Base-by-base conservation (phyloP, 2,888 invertebrate genomes). In the Liodrosophila aerea region DNA sequence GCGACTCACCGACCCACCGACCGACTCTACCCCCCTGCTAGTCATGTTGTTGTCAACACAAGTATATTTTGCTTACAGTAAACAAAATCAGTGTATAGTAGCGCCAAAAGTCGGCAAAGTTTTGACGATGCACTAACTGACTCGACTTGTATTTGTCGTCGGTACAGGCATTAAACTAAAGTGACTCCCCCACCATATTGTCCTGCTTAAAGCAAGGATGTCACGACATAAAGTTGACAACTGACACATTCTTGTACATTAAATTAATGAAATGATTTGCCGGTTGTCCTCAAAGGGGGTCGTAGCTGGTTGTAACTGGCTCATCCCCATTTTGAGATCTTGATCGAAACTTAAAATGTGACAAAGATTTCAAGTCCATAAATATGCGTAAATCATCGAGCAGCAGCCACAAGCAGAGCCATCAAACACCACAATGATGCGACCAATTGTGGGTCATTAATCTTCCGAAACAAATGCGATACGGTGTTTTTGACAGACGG, bases 231-330 rank as follows among this genome's bases (percentile, higher is more conserved):
- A 84, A 82, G 85, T 82, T 82, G 81, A 86, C 86, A 81, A 65
- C 72, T 82, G 78, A 86, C 86, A 74, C 61, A 82, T 71, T 81
- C 66, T 81, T 64, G 58, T 85, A 62, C 82, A 86, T 82, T 82
- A 82, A 82, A 72, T 82, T 86, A 86, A 81, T 81, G 75, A 82
- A 81, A 86, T 85, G 75, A 85, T 68, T 64, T 61, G 52, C 41
- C 41, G 51, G 40, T 51, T 33, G 11, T 18, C 29, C 43, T 33
- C 41, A 36, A 15, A 43, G 73, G 77, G 73, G 77, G 57, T 53
- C 12, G 15, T 12, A 52, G n/a, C n/a, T n/a, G n/a, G 34, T 22
- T 43, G 27, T 4, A 29, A 12, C 7, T 34, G 30, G 12, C 50
- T 43, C 56, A 16, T n/a, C 39, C 16, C n/a, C 22, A 22, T 18